These are phyloP conservation scores for Platyura marginata DNA, from an alignment of 1,140 invertebrate species.

Conservation along the genomic window DNA sequence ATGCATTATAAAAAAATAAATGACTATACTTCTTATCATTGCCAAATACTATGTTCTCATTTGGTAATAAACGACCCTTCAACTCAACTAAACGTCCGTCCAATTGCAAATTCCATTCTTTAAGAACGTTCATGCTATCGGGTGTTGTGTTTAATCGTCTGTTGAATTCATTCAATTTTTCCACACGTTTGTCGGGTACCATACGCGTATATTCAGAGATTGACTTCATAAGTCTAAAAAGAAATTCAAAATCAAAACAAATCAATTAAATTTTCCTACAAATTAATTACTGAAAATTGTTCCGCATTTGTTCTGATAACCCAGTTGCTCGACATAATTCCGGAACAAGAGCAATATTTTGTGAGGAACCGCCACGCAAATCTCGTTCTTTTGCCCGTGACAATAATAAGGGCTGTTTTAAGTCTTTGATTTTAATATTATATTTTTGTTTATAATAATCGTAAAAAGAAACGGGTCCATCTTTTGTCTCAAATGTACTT, in stretches of 20 bases:
- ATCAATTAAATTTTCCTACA: neutral
- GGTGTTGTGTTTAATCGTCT: constrained; percentile 27
- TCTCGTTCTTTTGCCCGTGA: constrained; percentile 38
- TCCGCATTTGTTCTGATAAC: constrained; percentile 36
- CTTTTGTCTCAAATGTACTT: constrained; percentile 38
- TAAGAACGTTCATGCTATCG: constrained; percentile 33
- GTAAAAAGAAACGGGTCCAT: constrained; percentile 39
- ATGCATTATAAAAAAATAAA: neutral
- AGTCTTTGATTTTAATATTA: constrained; percentile 32
- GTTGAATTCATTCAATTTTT: constrained; percentile 39
- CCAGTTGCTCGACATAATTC: constrained; percentile 56
- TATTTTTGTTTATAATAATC: constrained; percentile 67
- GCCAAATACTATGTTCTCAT: constrained; percentile 12
- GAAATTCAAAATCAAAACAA: constrained; percentile 14
- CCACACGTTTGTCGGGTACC: constrained; percentile 33
- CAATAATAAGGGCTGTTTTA: constrained; percentile 41
- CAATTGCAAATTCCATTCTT: constrained; percentile 40
- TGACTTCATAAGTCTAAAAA: constrained; percentile 37
- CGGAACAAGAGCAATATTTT: constrained; percentile 46
- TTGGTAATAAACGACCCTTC: constrained; percentile 32
- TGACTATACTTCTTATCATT: neutral
- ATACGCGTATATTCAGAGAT: constrained; percentile 43
- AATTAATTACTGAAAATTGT: constrained; percentile 24
- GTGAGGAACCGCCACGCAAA: constrained; percentile 35
- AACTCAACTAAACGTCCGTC: constrained; percentile 34